A percentile compares a stretch with the other conserved stretches of the same genome.
These are phyloP conservation scores for Zaprionus africanus DNA, from an alignment of 1,140 invertebrate species.

Conservation along the genomic window DNA sequence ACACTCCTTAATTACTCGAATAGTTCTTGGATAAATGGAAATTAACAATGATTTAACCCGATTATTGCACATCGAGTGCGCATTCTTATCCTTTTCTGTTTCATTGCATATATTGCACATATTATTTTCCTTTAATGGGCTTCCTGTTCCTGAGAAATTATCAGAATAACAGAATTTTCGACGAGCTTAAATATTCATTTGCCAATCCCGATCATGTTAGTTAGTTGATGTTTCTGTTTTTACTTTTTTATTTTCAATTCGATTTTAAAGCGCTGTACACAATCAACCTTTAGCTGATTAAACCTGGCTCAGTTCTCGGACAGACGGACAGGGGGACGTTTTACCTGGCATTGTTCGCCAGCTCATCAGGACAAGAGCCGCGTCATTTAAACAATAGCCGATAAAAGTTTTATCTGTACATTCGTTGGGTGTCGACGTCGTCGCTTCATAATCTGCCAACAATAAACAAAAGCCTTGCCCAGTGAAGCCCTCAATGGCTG, in stretches of 20 bases:
- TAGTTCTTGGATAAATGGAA: not conserved
- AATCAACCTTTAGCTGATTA: constrained; percentile 42
- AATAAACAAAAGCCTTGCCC: constrained; percentile 66
- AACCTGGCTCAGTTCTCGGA: constrained; percentile 36
- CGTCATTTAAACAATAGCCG: constrained; percentile 52
- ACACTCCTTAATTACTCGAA: not conserved
- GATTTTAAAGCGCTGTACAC: constrained; percentile 18
- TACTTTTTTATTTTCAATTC: not conserved
- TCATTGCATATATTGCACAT: not conserved
- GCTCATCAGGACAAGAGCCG: constrained; percentile 27
- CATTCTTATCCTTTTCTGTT: not conserved
- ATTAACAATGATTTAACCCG: not conserved
- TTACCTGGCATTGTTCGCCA: constrained; percentile 46
- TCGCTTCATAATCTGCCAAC: constrained; percentile 69
- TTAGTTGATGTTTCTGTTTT: not conserved
- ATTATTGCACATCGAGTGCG: not conserved
- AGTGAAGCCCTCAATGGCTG: constrained; percentile 35
- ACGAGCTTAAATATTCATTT: constrained; percentile 15
- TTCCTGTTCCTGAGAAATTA: constrained; percentile 8
- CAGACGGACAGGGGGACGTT: not conserved
- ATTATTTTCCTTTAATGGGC: not conserved
- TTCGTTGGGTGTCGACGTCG: constrained; percentile 40
- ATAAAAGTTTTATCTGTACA: constrained; percentile 68
- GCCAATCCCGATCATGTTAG: not conserved
- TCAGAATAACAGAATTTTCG: constrained; percentile 4